Conservation (phyloP, 2,113 vertebrate genomes). For the Anarhynchus alexandrinus region DNA sequence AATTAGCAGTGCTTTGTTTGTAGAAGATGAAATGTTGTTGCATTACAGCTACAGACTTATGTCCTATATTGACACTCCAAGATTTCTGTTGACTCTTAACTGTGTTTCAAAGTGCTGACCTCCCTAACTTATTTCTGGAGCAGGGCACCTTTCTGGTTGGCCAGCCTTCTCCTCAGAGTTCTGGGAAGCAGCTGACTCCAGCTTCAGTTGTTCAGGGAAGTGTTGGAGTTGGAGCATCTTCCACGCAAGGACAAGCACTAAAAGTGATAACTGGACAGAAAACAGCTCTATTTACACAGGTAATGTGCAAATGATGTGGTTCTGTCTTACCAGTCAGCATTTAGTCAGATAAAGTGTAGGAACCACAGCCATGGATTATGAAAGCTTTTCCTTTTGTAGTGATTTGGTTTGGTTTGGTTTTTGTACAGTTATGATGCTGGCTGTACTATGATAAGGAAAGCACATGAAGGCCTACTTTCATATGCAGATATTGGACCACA, state of each 20-base stretch:
- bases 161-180: conserved; percentile 84
- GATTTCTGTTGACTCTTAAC: background rate
- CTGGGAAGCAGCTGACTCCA: conserved; percentile 84
- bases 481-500: background rate
- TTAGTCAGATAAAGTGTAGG: background rate
- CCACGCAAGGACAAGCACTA: conserved; percentile 82
- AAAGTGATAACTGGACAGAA: conserved; percentile 95
- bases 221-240: conserved; percentile 74
- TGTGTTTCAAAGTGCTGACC: background rate
- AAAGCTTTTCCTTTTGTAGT: background rate
- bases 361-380: background rate
- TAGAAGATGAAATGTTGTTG: background rate
- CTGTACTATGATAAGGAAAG: background rate
- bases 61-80: background rate
- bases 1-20: background rate
- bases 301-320: conserved; percentile 20
- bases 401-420: background rate
- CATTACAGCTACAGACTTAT: background rate
- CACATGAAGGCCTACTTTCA: background rate
- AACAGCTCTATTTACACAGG: conserved; percentile 92
- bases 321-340: background rate
- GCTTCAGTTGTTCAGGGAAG: conserved; percentile 78
- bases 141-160: conserved; percentile 98
- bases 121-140: background rate
- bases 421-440: background rate